These are phyloP conservation scores for Anas platyrhynchos DNA, from an alignment of 2,113 vertebrate genomes.

Conservation along the genomic window DNA sequence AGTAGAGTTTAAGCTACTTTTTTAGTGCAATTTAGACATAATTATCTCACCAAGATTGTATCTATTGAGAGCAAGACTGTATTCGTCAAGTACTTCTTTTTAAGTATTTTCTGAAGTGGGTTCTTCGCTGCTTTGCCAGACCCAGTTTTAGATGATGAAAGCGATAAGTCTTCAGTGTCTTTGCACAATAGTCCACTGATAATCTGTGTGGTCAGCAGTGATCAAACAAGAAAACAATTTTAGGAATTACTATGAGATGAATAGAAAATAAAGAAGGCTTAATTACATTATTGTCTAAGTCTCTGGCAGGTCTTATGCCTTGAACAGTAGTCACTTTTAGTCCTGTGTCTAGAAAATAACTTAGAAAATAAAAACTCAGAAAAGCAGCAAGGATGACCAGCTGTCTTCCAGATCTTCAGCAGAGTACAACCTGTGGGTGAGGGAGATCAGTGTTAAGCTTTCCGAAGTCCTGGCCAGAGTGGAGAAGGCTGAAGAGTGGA, in stretches of 20 bases:
- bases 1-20: slow-evolving; percentile 34
- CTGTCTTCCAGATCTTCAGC: not conserved
- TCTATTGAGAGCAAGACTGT: slow-evolving; percentile 47
- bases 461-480: not conserved
- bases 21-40: slow-evolving; percentile 44
- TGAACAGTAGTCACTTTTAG: not conserved
- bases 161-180: slow-evolving; percentile 5
- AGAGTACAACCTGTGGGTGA: not conserved
- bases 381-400: not conserved
- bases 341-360: not conserved
- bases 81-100: slow-evolving; percentile 47
- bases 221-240: slow-evolving; percentile 9
- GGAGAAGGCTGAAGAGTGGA: not conserved
- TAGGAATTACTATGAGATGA: not conserved
- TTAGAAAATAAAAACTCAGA: not conserved
- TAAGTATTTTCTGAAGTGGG: slow-evolving; percentile 35
- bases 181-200: not conserved
- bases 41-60: slow-evolving; percentile 54
- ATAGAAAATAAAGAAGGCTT: not conserved
- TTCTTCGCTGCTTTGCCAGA: slow-evolving; percentile 23
- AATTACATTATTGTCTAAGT: slow-evolving; percentile 2
- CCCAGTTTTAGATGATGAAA: not conserved
- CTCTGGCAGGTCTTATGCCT: not conserved
- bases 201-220: slow-evolving; percentile 6
- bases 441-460: not conserved